Conservation (phyloP, 1,140 invertebrate species). For the Drosophila hydei region DNA sequence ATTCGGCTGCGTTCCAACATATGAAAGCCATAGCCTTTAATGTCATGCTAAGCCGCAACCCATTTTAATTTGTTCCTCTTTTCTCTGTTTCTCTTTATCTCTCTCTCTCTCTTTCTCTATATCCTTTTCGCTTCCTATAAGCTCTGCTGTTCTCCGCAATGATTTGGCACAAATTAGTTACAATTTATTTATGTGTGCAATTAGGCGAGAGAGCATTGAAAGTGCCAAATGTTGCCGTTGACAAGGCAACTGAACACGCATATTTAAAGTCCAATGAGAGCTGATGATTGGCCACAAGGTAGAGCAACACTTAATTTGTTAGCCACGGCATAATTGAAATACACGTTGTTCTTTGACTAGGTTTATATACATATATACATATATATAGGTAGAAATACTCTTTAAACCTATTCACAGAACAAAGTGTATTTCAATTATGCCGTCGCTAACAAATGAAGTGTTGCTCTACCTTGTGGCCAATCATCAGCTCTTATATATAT, state of each 20-base stretch:
- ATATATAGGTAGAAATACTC: too few species aligned
- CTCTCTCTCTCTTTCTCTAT: neutral
- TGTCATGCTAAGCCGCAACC: conserved; percentile 49
- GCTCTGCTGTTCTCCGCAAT: conserved; percentile 37
- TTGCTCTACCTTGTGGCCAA: neutral
- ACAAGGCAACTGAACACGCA: conserved; percentile 34
- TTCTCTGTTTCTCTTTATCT: neutral
- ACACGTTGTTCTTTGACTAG: too few species aligned
- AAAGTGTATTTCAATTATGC: too few species aligned
- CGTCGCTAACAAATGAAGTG: neutral
- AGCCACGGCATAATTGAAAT: too few species aligned
- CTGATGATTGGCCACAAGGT: neutral
- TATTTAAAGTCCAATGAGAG: conserved; percentile 13
- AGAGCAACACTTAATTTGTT: neutral
- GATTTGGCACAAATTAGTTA: conserved; percentile 72
- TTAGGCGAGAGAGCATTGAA: conserved; percentile 51
- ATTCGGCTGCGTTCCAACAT: conserved; percentile 9
- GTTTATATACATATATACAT: too few species aligned
- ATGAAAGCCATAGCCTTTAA: conserved; percentile 30
- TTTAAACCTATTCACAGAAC: too few species aligned
- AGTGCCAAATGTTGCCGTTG: conserved; percentile 36
- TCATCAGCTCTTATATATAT: neutral
- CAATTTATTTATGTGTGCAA: conserved; percentile 76
- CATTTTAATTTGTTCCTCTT: conserved; percentile 30
- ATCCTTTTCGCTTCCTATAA: neutral